Evolutionary conservation across 2,797 vertebrate species (phyloP).

Genomic region (Bradypus variegatus): DNA sequence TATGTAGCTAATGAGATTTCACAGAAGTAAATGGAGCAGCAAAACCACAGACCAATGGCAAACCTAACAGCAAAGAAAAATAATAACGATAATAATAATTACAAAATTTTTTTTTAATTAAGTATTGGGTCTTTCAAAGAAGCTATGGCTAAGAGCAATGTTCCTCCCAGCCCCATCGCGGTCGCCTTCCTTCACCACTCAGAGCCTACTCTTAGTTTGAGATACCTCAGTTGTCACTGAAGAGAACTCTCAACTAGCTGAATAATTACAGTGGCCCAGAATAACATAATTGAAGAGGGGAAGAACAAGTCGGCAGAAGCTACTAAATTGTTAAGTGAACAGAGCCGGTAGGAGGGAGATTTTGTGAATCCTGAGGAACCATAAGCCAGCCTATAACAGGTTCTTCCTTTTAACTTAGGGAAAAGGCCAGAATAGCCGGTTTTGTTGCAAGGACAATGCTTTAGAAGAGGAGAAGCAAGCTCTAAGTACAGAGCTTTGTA

Average conservation of each 20-base stretch:
- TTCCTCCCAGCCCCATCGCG: neutral
- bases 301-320: neutral
- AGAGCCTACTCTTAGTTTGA: constrained; percentile 61
- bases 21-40: neutral
- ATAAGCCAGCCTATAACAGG: neutral
- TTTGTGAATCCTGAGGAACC: neutral
- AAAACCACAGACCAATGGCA: neutral
- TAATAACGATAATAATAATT: too few species aligned
- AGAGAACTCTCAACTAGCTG: constrained; percentile 29
- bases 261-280: constrained; percentile 47
- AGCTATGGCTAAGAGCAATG: neutral
- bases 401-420: neutral
- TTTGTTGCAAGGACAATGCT: neutral
- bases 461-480: neutral
- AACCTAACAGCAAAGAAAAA: neutral
- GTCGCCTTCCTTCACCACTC: constrained; percentile 32
- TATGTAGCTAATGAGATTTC: neutral
- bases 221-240: constrained; percentile 48
- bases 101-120: neutral
- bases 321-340: neutral
- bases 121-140: neutral
- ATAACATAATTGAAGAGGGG: constrained; percentile 22
- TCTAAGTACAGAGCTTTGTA: neutral
- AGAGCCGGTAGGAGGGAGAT: neutral
- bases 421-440: neutral